Conservation (phyloP, 2,113 vertebrate genomes). For the Labeo rohita region DNA sequence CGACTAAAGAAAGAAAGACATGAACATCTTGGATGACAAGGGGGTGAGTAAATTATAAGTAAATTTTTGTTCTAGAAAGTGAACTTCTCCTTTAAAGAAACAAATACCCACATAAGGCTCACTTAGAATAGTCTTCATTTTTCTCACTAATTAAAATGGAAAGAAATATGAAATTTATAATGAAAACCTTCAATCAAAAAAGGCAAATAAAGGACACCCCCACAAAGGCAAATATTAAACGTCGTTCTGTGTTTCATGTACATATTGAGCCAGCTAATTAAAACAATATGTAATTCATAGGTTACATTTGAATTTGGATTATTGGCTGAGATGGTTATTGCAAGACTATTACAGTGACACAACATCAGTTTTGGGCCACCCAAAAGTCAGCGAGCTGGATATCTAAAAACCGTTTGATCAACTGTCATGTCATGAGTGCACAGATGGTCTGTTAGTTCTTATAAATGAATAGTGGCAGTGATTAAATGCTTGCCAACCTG, state of each 20-base stretch:
- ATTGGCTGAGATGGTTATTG: neutral
- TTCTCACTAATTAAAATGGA: neutral
- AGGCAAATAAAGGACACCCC: no score
- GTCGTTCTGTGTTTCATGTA: no score
- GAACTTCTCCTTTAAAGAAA: neutral
- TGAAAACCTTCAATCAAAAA: neutral
- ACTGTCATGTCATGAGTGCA: constrained; percentile 7
- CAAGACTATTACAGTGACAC: neutral
- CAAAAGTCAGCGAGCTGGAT: neutral
- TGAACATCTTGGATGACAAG: no score
- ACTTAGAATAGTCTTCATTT: neutral
- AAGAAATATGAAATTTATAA: neutral
- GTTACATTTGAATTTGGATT: neutral
- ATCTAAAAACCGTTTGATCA: neutral
- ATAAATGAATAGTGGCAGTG: constrained; percentile 32
- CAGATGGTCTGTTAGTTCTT: constrained; percentile 8
- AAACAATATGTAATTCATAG: neutral
- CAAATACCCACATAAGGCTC: neutral
- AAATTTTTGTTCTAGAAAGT: no score
- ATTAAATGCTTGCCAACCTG: constrained; percentile 77
- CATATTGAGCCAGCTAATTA: neutral
- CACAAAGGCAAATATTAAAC: no score
- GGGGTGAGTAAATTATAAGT: no score
- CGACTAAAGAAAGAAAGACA: no score
- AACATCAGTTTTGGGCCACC: neutral